A percentile compares a stretch with the other conserved stretches of the same genome.
Conservation (phyloP, 2,888 invertebrate species). For the Acrobasis consociella region DNA sequence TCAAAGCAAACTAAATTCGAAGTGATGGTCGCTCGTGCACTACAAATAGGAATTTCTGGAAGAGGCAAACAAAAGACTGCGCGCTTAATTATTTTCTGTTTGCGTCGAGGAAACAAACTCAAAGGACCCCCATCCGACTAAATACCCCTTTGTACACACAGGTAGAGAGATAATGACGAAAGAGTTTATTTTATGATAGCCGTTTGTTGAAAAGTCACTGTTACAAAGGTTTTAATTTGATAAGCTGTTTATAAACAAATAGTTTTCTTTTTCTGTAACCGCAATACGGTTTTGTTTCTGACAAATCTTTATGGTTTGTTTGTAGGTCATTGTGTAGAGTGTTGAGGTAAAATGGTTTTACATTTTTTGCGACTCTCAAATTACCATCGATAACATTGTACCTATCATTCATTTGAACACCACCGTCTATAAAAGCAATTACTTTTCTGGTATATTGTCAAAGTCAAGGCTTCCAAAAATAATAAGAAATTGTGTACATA, state of each 20-base stretch:
- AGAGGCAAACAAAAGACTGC: slow-evolving; percentile 66
- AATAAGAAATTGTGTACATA: no score
- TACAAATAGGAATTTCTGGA: slow-evolving; percentile 62
- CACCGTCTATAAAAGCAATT: neutral
- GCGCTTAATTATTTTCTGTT: slow-evolving; percentile 70
- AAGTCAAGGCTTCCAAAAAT: no score
- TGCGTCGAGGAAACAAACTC: slow-evolving; percentile 62
- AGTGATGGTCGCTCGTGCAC: slow-evolving; percentile 41
- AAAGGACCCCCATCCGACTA: slow-evolving; percentile 50
- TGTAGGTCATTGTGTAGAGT: neutral
- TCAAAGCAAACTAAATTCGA: slow-evolving; percentile 46
- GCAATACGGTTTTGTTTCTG: slow-evolving; percentile 4
- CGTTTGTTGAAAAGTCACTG: slow-evolving; percentile 29
- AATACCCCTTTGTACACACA: slow-evolving; percentile 50
- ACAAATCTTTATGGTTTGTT: slow-evolving; percentile 10
- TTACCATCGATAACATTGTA: slow-evolving; percentile 9
- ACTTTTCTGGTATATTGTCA: neutral
- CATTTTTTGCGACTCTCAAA: slow-evolving; percentile 5
- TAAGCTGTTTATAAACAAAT: slow-evolving; percentile 22
- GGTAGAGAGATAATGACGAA: slow-evolving; percentile 39
- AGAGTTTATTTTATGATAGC: slow-evolving; percentile 30
- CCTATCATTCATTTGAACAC: slow-evolving; percentile 4
- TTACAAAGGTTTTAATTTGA: slow-evolving; percentile 26
- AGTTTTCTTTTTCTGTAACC: slow-evolving; percentile 11
- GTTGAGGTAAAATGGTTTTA: slow-evolving; percentile 5